Evolutionary conservation across 2,888 invertebrate species (phyloP).

Genomic region (Lepidochitona cinerea): DNA sequence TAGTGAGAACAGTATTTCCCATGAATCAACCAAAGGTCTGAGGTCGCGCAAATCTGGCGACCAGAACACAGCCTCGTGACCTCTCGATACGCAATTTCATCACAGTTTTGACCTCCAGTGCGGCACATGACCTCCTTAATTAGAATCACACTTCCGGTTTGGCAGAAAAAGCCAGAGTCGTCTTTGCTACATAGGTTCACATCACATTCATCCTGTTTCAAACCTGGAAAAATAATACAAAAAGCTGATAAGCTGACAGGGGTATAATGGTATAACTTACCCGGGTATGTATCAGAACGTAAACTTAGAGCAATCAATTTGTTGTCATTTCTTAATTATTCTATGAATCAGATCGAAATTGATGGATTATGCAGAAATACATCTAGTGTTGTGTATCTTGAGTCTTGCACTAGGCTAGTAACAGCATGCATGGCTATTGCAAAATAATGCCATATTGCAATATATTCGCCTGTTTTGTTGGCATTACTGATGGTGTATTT

Average conservation of each 20-base stretch:
- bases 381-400: too few relatives aligned
- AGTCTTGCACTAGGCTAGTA: too few relatives aligned
- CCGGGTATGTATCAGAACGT: too few relatives aligned
- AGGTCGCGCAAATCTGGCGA: neutral
- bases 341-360: too few relatives aligned
- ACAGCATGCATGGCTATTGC: too few relatives aligned
- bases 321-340: too few relatives aligned
- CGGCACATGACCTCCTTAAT: constrained; percentile 3
- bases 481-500: neutral
- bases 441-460: too few relatives aligned
- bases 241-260: neutral
- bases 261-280: too few relatives aligned
- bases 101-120: constrained; percentile 1
- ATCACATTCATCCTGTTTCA: neutral
- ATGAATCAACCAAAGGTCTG: neutral
- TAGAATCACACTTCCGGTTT: neutral
- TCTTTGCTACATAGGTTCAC: neutral
- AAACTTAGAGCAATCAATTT: too few relatives aligned
- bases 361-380: too few relatives aligned
- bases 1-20: neutral
- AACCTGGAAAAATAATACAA: neutral
- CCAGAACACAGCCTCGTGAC: neutral
- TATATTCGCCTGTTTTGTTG: neutral
- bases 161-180: neutral
- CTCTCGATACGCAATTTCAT: neutral